Base-by-base conservation (phyloP, 2,797 vertebrate genomes). In the Novumbra hubbsi region DNA sequence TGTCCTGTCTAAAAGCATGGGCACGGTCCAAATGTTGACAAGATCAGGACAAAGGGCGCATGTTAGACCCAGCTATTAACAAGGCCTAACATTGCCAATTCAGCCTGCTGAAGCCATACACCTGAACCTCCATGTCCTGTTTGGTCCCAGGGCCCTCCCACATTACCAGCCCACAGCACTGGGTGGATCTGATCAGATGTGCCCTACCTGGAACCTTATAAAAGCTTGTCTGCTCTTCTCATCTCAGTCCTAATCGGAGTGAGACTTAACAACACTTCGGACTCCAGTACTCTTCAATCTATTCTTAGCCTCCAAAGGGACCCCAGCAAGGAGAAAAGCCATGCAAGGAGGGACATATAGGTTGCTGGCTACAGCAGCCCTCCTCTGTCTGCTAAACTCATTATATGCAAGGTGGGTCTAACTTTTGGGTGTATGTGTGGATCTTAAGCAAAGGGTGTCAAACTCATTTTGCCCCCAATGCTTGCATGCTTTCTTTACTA, bases 361-460 rank as follows among this genome's bases (percentile, higher is more conserved):
- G 77, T 68, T 88, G 78, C 49, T 89, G 81, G 79, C 85, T 76
- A 72, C 84, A 69, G 72, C 78, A 49, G 55, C 81, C 76, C 77
- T 92, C 8, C 81, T 91, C 71, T 68, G 83, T 80, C 74, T 90
- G 68, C 81, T 80, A 65, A 79, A 79, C 70, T 79, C 78, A 49
- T 84, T 65, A 73, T 73, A 48, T 28, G 81, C 84, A 85, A 90
- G 89, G 92, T 92, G 73, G 27, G 90, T 79, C 73, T 82, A 30
- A 63, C 19, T 9, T 30, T 67, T n/a, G 9, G 41, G 41, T 45
- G 41, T 45, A 12, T 45, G 41, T 14, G 41, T 45, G 41, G 41
- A 2, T 45, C 41, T 45, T 12, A 45, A 14, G 41, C 41, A 45
- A 45, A 45, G 41, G 41, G 3, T 45, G 41, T 45, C 41, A 45